Conservation (phyloP, 2,888 invertebrate genomes). For the Orthosia cruda region DNA sequence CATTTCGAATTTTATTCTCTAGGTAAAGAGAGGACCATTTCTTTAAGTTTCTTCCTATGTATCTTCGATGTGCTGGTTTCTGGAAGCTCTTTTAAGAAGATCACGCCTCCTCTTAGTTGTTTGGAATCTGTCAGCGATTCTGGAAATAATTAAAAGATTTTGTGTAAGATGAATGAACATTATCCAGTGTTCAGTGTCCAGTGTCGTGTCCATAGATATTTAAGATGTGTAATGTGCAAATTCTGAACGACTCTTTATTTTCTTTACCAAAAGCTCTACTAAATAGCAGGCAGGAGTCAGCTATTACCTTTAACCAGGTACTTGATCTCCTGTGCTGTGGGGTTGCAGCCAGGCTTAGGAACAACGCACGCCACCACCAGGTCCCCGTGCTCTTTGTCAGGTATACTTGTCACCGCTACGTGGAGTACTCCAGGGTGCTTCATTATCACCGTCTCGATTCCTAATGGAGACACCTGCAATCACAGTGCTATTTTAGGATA, state of each 20-base stretch:
- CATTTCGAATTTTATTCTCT: too few species aligned
- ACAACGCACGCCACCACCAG: slow-evolving; percentile 80
- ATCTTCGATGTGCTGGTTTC: slow-evolving; percentile 74
- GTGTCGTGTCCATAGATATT: too few species aligned
- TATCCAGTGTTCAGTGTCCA: too few species aligned
- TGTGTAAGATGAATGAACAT: too few species aligned
- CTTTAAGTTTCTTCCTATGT: slow-evolving; percentile 70
- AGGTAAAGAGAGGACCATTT: slow-evolving; percentile 10
- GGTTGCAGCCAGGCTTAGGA: slow-evolving; percentile 58
- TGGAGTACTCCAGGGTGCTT: slow-evolving; percentile 79
- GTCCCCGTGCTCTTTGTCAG: slow-evolving; percentile 77
- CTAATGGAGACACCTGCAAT: slow-evolving; percentile 73
- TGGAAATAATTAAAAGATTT: too few species aligned
- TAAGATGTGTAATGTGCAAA: too few species aligned
- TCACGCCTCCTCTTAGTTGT: slow-evolving; percentile 70
- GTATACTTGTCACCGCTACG: slow-evolving; percentile 78
- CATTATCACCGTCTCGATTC: slow-evolving; percentile 73
- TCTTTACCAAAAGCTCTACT: too few species aligned
- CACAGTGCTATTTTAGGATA: too few species aligned
- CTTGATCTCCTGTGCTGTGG: slow-evolving; percentile 79
- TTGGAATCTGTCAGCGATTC: slow-evolving; percentile 68
- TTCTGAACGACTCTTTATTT: too few species aligned
- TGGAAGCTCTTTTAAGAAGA: slow-evolving; percentile 69
- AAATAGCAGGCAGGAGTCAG: too few species aligned
- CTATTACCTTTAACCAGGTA: slow-evolving; percentile 77